These are phyloP conservation scores for Stenurella melanura DNA, from an alignment of 2,888 invertebrate genomes.

Conservation along the genomic window DNA sequence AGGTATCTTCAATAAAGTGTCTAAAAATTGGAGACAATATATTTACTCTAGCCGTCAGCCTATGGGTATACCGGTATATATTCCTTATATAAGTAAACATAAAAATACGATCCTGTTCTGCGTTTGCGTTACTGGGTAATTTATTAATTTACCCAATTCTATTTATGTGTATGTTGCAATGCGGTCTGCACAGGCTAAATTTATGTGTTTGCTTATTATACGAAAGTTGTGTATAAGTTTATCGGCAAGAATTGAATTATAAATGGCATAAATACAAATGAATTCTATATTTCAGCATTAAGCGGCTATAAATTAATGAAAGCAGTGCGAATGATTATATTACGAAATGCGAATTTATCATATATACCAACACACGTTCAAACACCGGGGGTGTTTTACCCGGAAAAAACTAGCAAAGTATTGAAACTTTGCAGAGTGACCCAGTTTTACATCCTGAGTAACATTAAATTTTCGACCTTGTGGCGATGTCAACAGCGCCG, in stretches of 20 bases:
- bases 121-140: conserved; percentile 45
- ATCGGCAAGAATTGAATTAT: conserved; percentile 62
- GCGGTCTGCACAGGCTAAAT: conserved; percentile 52
- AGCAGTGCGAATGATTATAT: too few relatives aligned
- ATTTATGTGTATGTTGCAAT: conserved; percentile 56
- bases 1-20: too few relatives aligned
- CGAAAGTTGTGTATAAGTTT: conserved; percentile 56
- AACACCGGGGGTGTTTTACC: too few relatives aligned
- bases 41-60: neutral
- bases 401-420: too few relatives aligned
- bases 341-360: too few relatives aligned
- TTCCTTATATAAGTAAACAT: conserved; percentile 12
- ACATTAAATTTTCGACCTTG: too few relatives aligned
- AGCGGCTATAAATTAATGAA: conserved; percentile 65
- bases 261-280: conserved; percentile 66
- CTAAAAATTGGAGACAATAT: neutral
- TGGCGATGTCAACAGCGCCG: too few relatives aligned
- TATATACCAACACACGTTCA: too few relatives aligned
- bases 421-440: too few relatives aligned
- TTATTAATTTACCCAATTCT: conserved; percentile 61
- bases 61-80: neutral
- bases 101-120: conserved; percentile 30
- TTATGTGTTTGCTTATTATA: conserved; percentile 63
- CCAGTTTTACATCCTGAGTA: too few relatives aligned
- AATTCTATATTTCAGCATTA: conserved; percentile 66